These are phyloP conservation scores for Peromyscus leucopus DNA, from an alignment of 2,113 vertebrate genomes.

Conservation along the genomic window DNA sequence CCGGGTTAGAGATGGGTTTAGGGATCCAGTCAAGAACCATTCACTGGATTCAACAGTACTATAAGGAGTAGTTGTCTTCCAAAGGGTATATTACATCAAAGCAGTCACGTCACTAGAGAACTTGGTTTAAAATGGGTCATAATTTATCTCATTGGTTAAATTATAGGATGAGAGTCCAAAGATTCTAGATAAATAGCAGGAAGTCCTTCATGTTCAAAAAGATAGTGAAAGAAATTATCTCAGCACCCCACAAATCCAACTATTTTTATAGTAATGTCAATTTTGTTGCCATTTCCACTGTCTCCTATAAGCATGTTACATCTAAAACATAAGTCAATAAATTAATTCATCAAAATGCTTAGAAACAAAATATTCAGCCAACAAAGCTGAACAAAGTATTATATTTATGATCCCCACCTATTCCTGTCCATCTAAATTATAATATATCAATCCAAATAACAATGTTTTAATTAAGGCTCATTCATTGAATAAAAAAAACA, in stretches of 20 bases:
- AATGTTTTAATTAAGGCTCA: neutral
- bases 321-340: neutral
- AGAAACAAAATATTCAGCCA: neutral
- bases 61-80: neutral
- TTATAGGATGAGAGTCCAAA: neutral
- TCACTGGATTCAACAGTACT: neutral
- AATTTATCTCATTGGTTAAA: neutral
- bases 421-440: neutral
- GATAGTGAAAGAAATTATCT: neutral
- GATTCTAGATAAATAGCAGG: neutral
- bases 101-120: neutral
- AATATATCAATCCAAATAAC: slow-evolving; percentile 8
- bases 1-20: neutral
- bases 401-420: neutral
- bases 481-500: neutral
- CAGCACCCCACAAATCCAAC: neutral
- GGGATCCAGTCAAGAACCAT: neutral
- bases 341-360: neutral
- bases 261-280: neutral
- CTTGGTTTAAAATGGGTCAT: neutral
- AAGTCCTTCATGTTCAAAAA: neutral
- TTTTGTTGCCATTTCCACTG: neutral
- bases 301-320: neutral
- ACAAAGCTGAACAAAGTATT: slow-evolving; percentile 2
- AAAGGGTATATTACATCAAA: neutral